Percentiles rank a stretch among this genome's conserved stretches.
Evolutionary conservation across 2,797 vertebrate species (phyloP).

Genomic region (Poeciliopsis turneri): DNA sequence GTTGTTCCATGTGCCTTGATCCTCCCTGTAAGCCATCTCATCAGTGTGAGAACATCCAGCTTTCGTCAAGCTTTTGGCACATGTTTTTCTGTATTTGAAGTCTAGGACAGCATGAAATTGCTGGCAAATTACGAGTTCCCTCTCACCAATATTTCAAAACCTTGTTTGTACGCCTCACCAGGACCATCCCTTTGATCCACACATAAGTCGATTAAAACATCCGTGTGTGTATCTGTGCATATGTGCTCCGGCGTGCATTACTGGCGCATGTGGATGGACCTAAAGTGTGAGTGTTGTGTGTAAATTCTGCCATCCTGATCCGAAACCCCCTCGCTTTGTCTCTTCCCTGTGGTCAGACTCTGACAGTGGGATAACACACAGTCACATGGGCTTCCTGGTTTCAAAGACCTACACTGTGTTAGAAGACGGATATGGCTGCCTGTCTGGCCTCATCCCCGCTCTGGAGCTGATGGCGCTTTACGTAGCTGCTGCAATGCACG

Average conservation of each 20-base stretch:
- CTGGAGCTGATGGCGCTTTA: constrained; percentile 98
- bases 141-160: constrained; percentile 66
- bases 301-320: constrained; percentile 31
- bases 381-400: constrained; percentile 92
- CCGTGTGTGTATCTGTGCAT: constrained; percentile 15
- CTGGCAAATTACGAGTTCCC: constrained; percentile 68
- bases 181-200: constrained; percentile 70
- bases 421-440: constrained; percentile 91
- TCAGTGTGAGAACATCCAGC: constrained; percentile 51
- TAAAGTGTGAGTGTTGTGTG: constrained; percentile 37
- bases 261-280: constrained; percentile 23
- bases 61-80: constrained; percentile 53
- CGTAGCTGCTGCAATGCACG: constrained; percentile 98
- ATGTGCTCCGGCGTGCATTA: constrained; percentile 13
- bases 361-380: constrained; percentile 92
- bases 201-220: constrained; percentile 63
- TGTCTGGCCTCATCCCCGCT: constrained; percentile 95
- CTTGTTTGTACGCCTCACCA: constrained; percentile 67
- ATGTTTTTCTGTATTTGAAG: constrained; percentile 67
- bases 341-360: constrained; percentile 83
- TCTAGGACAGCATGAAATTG: constrained; percentile 72
- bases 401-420: constrained; percentile 89
- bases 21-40: constrained; percentile 30
- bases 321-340: constrained; percentile 40
- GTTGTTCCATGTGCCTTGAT: constrained; percentile 36